Evolutionary conservation across 2,888 invertebrate species (phyloP).

Genomic region (Drosophila demipolita): DNA sequence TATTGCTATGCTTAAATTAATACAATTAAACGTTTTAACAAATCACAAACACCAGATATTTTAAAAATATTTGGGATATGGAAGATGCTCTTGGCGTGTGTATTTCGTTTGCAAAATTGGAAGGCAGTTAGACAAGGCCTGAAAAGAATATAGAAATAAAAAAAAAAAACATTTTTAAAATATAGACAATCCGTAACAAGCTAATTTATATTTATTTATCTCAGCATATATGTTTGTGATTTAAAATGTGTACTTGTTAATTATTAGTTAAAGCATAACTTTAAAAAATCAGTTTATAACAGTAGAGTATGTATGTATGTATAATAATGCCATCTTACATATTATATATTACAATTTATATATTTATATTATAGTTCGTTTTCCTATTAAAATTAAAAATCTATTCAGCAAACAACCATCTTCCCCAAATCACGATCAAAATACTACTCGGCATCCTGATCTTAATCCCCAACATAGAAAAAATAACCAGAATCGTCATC

Average conservation of each 20-base stretch:
- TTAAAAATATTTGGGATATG: constrained; percentile 82
- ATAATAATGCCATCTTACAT: background rate
- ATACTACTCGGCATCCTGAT: background rate
- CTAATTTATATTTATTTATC: background rate
- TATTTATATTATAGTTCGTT: background rate
- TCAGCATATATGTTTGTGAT: background rate
- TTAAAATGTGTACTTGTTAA: background rate
- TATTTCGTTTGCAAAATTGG: constrained; percentile 79
- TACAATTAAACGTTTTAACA: constrained; percentile 69
- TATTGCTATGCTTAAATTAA: constrained; percentile 51
- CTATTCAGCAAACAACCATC: background rate
- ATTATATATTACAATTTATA: background rate
- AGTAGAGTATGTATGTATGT: background rate
- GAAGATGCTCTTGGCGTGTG: constrained; percentile 80
- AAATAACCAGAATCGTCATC: background rate
- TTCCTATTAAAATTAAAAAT: background rate
- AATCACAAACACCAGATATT: constrained; percentile 83
- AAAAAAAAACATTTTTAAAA: background rate
- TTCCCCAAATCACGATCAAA: background rate
- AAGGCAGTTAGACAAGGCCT: constrained; percentile 86
- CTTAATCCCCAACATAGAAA: background rate
- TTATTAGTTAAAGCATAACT: background rate
- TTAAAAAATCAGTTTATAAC: background rate
- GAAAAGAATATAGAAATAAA: constrained; percentile 49
- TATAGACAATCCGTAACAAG: background rate